Conservation (phyloP, 2,113 vertebrate genomes). For the Barbus barbus region DNA sequence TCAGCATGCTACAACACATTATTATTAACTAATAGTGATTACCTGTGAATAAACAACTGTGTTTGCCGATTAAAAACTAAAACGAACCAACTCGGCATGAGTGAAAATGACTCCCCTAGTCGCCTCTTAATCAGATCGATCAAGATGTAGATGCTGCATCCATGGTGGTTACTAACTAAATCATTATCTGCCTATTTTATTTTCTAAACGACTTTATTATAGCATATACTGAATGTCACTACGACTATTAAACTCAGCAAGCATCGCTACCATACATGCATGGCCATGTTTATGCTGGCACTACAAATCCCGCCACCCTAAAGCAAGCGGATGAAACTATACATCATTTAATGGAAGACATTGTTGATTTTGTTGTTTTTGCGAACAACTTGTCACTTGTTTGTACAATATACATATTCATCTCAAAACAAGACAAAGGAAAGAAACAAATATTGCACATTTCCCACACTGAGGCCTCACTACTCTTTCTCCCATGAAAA, state of each 20-base stretch:
- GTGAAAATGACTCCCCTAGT: neutral
- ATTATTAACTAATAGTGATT: slow-evolving; percentile 22
- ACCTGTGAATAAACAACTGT: neutral
- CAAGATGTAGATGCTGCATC: slow-evolving; percentile 42
- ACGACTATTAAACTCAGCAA: slow-evolving; percentile 76
- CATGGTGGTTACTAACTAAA: slow-evolving; percentile 46
- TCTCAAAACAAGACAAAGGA: slow-evolving; percentile 76
- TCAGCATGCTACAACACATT: slow-evolving; percentile 25
- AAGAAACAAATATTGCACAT: slow-evolving; percentile 90
- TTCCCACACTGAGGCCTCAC: slow-evolving; percentile 65
- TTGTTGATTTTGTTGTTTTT: slow-evolving; percentile 99
- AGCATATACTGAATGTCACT: slow-evolving; percentile 61
- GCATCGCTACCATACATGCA: slow-evolving; percentile 94
- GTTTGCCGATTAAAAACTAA: neutral
- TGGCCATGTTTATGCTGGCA: slow-evolving; percentile 87
- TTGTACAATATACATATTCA: slow-evolving; percentile 96
- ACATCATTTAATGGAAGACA: slow-evolving; percentile 99
- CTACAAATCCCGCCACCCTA: slow-evolving; percentile 87
- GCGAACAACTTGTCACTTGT: slow-evolving; percentile 99
- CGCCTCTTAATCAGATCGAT: slow-evolving; percentile 15
- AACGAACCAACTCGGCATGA: neutral
- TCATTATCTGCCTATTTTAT: slow-evolving; percentile 33
- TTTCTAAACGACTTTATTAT: slow-evolving; percentile 51
- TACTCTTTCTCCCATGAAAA: neutral
- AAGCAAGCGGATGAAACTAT: slow-evolving; percentile 96